Conservation (phyloP, 1,140 invertebrate species). For the Drosophila willistoni region DNA sequence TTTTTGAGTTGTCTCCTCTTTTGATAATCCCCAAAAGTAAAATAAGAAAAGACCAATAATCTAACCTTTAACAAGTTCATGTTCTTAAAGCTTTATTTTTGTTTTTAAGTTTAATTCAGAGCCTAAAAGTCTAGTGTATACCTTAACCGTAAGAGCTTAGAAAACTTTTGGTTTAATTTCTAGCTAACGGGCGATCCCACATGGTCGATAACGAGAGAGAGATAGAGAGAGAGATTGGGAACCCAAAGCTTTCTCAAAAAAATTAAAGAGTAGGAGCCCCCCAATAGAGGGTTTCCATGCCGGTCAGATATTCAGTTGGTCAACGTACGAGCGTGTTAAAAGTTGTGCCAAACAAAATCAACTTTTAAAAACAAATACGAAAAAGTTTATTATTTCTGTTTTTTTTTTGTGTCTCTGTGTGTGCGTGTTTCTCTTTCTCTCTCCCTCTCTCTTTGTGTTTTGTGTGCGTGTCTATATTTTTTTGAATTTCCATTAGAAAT, state of each 20-base stretch:
- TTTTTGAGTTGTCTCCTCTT: constrained; percentile 19
- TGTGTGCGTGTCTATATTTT: constrained; percentile 7
- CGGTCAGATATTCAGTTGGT: constrained; percentile 25
- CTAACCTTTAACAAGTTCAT: constrained; percentile 8
- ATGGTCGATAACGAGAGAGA: neutral
- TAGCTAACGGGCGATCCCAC: constrained; percentile 2
- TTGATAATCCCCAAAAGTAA: constrained; percentile 10
- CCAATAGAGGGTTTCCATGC: neutral
- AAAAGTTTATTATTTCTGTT: constrained; percentile 3
- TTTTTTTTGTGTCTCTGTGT: neutral
- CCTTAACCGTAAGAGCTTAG: neutral
- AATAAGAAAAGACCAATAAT: constrained; percentile 24
- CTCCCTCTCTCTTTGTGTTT: neutral
- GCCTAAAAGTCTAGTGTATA: constrained; percentile 19
- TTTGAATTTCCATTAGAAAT: neutral
- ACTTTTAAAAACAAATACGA: neutral
- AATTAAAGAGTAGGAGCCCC: neutral
- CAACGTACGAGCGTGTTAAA: constrained; percentile 34
- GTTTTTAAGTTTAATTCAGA: too few relatives aligned
- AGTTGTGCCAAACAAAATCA: constrained; percentile 14
- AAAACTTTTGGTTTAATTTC: neutral
- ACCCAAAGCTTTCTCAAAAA: neutral
- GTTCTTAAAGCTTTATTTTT: constrained; percentile 30
- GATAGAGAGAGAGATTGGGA: neutral
- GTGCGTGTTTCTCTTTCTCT: neutral